Evolutionary conservation across 2,888 invertebrate genomes (phyloP), one percentile per base, ranked within the genome.

Genomic region (Drosophila recens): DNA sequence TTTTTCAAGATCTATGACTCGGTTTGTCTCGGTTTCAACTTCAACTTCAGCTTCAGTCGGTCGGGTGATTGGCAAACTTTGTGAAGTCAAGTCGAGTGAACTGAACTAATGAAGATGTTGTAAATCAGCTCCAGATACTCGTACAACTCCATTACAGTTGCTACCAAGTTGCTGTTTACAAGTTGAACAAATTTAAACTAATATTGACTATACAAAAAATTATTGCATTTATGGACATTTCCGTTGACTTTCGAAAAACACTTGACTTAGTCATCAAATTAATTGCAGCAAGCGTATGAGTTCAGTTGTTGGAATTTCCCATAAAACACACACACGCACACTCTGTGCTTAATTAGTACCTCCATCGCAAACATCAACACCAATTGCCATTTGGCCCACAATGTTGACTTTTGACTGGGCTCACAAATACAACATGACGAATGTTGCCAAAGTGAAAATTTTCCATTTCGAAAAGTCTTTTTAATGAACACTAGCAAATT

Each of bases 401-500:
- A 51, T 65, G 68, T 65, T 72, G 72, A 68, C 67, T 72, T 52
- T 79, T 69, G 53, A 63, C 59, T 53, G 40, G 17, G 15, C 48
- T 51, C 49, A 56, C 64, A 65, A 66, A 69, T 75, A 67, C 62
- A 49, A 72, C 70, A 74, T 46, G 42, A 10, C 40, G 34, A 51
- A 64, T n/a, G n/a, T 65, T 69, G 71, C 67, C 52, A 69, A 73
- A 70, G 61, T 69, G 62, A 71, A 70, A 72, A 69, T 45, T 43
- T 72, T 63, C 45, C 52, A 45, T 54, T 67, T 48, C 56, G 57
- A 68, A 68, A 72, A 69, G 66, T 58, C 67, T 51, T 74, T 87
- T 87, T 73, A 83, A 87, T 87, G 77, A 80, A 80, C 67, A 77
- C 76, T 71, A 80, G 82, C 72, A 36, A 67, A 57, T 58, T 57